A percentile compares a stretch with the other conserved stretches of the same genome.
Conservation (phyloP, 2,797 vertebrate genomes). For the Microcaecilia unicolor region DNA sequence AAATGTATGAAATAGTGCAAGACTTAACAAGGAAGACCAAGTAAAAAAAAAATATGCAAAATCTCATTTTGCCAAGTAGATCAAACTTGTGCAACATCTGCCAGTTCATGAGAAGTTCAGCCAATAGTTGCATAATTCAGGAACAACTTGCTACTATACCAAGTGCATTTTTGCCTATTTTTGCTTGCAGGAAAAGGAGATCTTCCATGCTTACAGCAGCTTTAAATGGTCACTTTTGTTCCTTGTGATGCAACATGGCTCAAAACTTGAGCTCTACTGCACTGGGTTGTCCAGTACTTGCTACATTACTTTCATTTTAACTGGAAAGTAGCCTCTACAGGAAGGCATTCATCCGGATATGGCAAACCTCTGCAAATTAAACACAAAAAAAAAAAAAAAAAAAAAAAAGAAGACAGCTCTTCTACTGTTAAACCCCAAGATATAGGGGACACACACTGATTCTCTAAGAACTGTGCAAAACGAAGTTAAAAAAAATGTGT, state of each 20-base stretch:
- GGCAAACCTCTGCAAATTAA: conserved; percentile 24
- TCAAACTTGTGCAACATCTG: conserved; percentile 35
- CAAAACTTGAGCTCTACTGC: background rate
- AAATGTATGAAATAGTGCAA: conserved; percentile 77
- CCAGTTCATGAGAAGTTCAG: conserved; percentile 16
- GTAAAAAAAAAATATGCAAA: conserved; percentile 20
- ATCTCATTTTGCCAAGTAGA: conserved; percentile 26
- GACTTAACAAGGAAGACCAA: conserved; percentile 75
- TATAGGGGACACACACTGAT: conserved; percentile 26
- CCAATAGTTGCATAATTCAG: conserved; percentile 24
- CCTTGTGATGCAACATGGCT: conserved; percentile 15
- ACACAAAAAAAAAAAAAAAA: conserved; percentile 14
- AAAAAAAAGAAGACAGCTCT: conserved; percentile 13
- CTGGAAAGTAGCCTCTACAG: conserved; percentile 27
- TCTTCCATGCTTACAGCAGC: conserved; percentile 52
- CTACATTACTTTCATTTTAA: conserved; percentile 18
- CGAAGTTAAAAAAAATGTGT: conserved; percentile 8
- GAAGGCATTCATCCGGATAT: conserved; percentile 22
- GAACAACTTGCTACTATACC: conserved; percentile 28
- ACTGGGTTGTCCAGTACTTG: background rate
- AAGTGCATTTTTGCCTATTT: conserved; percentile 26
- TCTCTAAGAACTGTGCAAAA: conserved; percentile 52
- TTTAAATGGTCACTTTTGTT: conserved; percentile 22
- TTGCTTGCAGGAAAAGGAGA: conserved; percentile 14
- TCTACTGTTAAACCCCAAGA: conserved; percentile 26